phyloP scores from a whole-genome alignment of 2,888 invertebrate genomes.

The Orchestes rusci region DNA sequence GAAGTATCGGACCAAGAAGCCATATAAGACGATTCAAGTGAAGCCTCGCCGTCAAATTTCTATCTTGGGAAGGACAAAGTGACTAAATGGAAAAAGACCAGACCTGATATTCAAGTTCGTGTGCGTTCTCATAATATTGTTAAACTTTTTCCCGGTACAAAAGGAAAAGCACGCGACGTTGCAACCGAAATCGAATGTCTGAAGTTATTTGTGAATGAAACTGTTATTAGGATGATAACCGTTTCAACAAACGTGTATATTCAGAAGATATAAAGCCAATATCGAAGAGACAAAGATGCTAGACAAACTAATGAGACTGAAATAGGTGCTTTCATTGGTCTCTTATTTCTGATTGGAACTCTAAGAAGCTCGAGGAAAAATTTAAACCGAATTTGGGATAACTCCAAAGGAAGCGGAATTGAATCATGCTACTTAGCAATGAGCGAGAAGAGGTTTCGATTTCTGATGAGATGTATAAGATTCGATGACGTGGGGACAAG shows the following conservation, averaged over 20 bases:
- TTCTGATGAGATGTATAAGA: constrained; percentile 13
- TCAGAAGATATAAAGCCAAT: no score
- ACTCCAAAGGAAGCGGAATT: constrained; percentile 25
- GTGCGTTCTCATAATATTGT: no score
- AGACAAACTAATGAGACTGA: constrained; percentile 4
- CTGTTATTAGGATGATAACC: no score
- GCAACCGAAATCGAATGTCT: no score
- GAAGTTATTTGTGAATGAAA: no score
- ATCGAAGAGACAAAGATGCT: constrained; percentile 9
- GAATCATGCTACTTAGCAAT: constrained; percentile 22
- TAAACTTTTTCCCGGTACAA: no score
- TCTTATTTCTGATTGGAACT: constrained; percentile 7
- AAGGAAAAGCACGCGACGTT: no score
- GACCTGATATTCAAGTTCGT: no score
- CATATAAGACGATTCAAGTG: constrained; percentile 2
- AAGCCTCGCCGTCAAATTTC: not conserved
- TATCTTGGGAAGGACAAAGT: constrained; percentile 4
- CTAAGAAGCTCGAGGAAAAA: constrained; percentile 20
- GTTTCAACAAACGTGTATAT: no score
- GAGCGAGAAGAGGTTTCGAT: constrained; percentile 17
- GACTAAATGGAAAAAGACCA: no score
- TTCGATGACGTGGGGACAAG: constrained; percentile 18
- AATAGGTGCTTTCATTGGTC: constrained; percentile 10
- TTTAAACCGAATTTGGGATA: constrained; percentile 21
- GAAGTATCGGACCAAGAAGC: constrained; percentile 3